Percentiles rank a stretch among this genome's conserved stretches.
Evolutionary conservation across 2,113 vertebrate species (phyloP).

Genomic region (Myrmecobius fasciatus): DNA sequence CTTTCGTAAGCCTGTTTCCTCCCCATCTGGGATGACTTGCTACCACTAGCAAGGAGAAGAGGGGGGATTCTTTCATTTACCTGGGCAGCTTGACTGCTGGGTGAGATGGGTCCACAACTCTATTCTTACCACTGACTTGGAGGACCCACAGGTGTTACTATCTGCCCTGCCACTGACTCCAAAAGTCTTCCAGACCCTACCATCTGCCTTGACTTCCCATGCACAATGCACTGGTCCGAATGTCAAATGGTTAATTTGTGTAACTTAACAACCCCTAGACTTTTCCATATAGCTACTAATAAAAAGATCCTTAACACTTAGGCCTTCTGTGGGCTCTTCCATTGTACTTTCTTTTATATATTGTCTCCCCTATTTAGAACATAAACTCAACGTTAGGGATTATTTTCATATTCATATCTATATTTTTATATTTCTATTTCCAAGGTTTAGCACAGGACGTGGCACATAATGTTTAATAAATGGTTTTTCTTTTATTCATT

Average conservation of each 20-base stretch:
- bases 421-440: neutral
- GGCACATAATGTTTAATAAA: neutral
- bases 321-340: neutral
- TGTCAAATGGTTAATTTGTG: neutral
- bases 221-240: neutral
- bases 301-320: neutral
- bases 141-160: neutral
- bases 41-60: neutral
- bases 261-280: neutral
- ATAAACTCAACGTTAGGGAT: neutral
- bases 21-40: neutral
- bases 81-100: neutral
- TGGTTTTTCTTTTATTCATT: neutral
- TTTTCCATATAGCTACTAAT: neutral
- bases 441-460: neutral
- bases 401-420: neutral
- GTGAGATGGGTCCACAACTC: neutral
- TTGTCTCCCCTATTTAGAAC: neutral
- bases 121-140: neutral
- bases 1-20: neutral
- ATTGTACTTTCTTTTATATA: neutral
- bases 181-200: neutral
- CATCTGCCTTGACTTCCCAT: neutral
- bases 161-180: neutral
- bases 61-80: neutral